A percentile compares a stretch with the other conserved stretches of the same genome.
phyloP scores from a whole-genome alignment of 2,888 invertebrate genomes.

The Lepeophtheirus nordmannii region DNA sequence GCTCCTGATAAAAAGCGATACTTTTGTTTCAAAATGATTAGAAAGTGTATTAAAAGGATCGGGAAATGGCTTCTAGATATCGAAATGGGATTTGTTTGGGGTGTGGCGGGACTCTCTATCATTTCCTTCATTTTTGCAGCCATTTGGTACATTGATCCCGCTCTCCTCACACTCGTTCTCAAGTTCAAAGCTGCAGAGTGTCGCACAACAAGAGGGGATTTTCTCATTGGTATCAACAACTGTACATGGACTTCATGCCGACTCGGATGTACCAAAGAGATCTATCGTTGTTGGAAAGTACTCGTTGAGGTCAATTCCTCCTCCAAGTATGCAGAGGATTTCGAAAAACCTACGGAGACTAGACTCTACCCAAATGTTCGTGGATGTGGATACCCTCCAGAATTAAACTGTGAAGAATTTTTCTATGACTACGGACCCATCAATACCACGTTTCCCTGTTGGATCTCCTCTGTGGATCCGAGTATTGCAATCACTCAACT shows the following conservation, averaged over 20 bases:
- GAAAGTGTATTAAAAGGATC: neutral
- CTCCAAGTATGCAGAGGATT: neutral
- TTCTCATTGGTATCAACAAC: conserved; percentile 22
- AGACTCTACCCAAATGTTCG: conserved; percentile 24
- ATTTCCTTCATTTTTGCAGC: conserved; percentile 22
- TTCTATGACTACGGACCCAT: conserved; percentile 2
- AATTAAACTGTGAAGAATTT: conserved; percentile 23
- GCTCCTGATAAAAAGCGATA: too few relatives aligned
- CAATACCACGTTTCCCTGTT: conserved; percentile 11
- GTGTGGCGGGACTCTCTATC: conserved; percentile 20
- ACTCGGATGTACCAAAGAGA: conserved; percentile 20
- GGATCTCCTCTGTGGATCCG: conserved; percentile 21
- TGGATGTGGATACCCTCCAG: conserved; percentile 24
- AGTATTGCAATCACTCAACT: conserved; percentile 15
- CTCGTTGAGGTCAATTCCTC: neutral
- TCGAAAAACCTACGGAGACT: neutral
- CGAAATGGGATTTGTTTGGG: conserved; percentile 24
- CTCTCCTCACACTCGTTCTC: conserved; percentile 20
- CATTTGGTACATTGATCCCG: conserved; percentile 25
- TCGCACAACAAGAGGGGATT: conserved; percentile 7
- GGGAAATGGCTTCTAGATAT: conserved; percentile 17
- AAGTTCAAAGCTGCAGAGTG: conserved; percentile 18
- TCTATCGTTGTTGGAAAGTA: conserved; percentile 22
- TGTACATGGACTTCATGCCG: conserved; percentile 23
- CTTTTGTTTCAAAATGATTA: conserved; percentile 1